Percentiles rank a stretch among this genome's conserved stretches.
Conservation (phyloP, 2,797 vertebrate species). For the Alfaro cultratus region DNA sequence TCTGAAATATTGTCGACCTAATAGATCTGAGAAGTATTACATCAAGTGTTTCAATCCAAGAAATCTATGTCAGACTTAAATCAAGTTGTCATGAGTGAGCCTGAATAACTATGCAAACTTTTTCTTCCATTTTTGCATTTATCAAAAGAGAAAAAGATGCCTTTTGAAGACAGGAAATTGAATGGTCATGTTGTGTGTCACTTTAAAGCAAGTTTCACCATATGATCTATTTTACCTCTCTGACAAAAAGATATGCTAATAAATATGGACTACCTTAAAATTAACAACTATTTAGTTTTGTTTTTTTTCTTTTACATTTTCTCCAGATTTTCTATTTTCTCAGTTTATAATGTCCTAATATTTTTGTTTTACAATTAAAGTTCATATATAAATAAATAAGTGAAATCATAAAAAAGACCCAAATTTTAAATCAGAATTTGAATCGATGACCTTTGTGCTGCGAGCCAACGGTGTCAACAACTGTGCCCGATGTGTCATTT, state of each 20-base stretch:
- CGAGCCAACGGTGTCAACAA: not conserved
- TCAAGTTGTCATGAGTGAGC: not conserved
- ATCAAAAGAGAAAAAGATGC: not conserved
- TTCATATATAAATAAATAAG: not conserved
- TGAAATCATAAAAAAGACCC: not conserved
- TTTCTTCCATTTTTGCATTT: not conserved
- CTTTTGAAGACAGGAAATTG: not conserved
- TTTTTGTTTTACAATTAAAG: not conserved
- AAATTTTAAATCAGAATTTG: not conserved
- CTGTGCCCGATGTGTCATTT: not conserved
- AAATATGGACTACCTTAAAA: not conserved
- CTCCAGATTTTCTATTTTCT: not conserved
- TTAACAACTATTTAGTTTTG: not conserved
- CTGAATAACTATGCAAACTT: not conserved
- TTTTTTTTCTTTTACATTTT: not conserved
- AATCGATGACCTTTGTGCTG: not conserved
- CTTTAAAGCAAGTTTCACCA: not conserved
- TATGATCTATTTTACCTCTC: not conserved
- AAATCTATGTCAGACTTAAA: not conserved
- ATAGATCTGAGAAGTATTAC: not conserved
- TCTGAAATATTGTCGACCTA: not conserved
- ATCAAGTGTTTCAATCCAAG: not conserved
- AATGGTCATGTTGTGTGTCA: not conserved
- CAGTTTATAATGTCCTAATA: not conserved
- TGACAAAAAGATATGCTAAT: not conserved